phyloP scores from a whole-genome alignment of 1,140 invertebrate species.

The Trachymyrmex septentrionalis region DNA sequence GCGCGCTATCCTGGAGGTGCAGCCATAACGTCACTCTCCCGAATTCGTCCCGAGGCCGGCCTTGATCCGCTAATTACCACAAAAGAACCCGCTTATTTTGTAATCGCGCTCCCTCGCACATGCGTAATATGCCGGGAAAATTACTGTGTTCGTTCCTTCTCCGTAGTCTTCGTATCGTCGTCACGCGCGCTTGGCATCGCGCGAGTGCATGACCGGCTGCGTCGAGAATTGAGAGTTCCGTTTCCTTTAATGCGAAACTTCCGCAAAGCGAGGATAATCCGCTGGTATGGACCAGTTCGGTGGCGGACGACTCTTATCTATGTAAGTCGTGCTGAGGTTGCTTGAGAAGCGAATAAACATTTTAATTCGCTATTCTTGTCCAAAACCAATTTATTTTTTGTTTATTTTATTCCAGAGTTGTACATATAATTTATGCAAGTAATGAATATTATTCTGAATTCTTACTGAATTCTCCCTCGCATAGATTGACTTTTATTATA shows the following conservation, averaged over 20 bases:
- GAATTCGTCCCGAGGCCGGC: constrained; percentile 79
- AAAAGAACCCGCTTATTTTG: constrained; percentile 86
- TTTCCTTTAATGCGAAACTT: constrained; percentile 76
- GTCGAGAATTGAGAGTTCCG: constrained; percentile 74
- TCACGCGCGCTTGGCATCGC: constrained; percentile 74
- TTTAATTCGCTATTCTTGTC: neutral
- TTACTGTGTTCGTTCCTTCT: constrained; percentile 74
- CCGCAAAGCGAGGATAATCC: constrained; percentile 66
- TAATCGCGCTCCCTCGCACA: constrained; percentile 82
- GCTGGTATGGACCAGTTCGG: constrained; percentile 24
- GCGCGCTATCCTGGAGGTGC: constrained; percentile 29
- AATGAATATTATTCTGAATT: neutral
- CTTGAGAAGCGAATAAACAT: neutral
- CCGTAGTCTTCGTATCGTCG: constrained; percentile 46
- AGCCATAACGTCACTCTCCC: constrained; percentile 75
- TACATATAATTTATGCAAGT: neutral
- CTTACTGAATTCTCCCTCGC: neutral
- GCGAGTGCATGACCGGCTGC: constrained; percentile 62
- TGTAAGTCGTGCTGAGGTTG: neutral
- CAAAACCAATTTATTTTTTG: neutral
- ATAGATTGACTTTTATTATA: neutral
- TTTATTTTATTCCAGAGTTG: neutral
- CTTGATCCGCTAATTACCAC: constrained; percentile 85
- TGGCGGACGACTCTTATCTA: constrained; percentile 4
- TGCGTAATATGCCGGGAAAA: constrained; percentile 83